Evolutionary conservation across 2,797 vertebrate genomes (phyloP).

Genomic region (Syndactyla subalaris): DNA sequence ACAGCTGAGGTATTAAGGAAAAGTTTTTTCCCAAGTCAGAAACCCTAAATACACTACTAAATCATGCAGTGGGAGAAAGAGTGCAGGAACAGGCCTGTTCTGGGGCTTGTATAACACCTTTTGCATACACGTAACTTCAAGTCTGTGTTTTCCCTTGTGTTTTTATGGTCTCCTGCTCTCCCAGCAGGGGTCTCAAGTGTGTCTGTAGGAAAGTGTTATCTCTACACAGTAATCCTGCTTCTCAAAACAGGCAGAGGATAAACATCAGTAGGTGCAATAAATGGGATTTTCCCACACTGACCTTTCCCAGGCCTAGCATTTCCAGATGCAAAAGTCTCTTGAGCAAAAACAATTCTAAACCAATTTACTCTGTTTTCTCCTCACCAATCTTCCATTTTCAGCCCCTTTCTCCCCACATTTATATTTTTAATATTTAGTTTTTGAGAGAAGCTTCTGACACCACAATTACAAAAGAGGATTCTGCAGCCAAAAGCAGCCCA

Average conservation of each 20-base stretch:
- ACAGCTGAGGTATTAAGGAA: background rate
- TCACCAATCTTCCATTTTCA: background rate
- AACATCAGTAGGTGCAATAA: background rate
- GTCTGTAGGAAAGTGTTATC: background rate
- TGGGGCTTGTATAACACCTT: background rate
- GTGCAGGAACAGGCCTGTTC: background rate
- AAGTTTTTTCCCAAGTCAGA: background rate
- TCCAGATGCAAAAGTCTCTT: background rate
- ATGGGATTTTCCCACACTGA: background rate
- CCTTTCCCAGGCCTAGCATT: background rate
- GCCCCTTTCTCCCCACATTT: background rate
- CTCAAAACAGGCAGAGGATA: background rate
- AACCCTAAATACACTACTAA: background rate
- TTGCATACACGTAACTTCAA: background rate
- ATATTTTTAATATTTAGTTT: background rate
- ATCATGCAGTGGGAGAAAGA: background rate
- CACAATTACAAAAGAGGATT: background rate
- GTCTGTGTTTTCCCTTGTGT: background rate
- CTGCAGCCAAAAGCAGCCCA: background rate
- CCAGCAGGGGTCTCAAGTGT: background rate
- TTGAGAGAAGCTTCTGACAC: background rate
- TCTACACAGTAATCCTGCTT: background rate
- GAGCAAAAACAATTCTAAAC: background rate
- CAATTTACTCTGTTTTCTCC: background rate
- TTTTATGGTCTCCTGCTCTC: background rate